Percentiles rank a stretch among this genome's conserved stretches.
phyloP scores from a whole-genome alignment of 2,797 vertebrate genomes.

The Anguilla megastoma region DNA sequence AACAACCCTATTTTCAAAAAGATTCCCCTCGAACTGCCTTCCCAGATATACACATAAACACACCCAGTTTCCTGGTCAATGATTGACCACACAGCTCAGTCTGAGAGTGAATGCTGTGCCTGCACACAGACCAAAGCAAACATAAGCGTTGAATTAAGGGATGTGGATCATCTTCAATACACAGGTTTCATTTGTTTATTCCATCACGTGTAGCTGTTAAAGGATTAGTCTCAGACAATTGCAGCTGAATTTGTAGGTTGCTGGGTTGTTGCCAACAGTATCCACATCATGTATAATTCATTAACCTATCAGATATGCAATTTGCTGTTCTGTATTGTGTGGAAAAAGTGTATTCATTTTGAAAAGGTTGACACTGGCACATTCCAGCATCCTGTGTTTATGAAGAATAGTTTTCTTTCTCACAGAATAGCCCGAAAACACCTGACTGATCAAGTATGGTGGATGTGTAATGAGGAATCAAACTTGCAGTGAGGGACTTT shows the following conservation, averaged over 20 bases:
- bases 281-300: not conserved
- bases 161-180: not conserved
- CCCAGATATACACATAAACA: not conserved
- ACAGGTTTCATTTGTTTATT: not conserved
- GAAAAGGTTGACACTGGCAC: not conserved
- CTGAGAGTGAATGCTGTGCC: not conserved
- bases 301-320: not conserved
- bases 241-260: not conserved
- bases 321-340: not conserved
- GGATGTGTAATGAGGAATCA: not conserved
- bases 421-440: conserved; percentile 34
- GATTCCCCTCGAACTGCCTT: not conserved
- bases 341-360: not conserved
- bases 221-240: not conserved
- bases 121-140: not conserved
- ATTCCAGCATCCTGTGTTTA: not conserved
- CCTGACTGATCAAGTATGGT: conserved; percentile 32
- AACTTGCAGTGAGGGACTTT: conserved; percentile 31
- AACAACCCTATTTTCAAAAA: not conserved
- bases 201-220: not conserved
- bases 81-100: conserved; percentile 14
- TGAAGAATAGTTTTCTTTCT: not conserved
- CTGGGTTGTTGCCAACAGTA: not conserved
- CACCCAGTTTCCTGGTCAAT: conserved; percentile 26
- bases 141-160: not conserved